phyloP scores from a whole-genome alignment of 2,113 vertebrate genomes.

The Ranitomeya imitator region DNA sequence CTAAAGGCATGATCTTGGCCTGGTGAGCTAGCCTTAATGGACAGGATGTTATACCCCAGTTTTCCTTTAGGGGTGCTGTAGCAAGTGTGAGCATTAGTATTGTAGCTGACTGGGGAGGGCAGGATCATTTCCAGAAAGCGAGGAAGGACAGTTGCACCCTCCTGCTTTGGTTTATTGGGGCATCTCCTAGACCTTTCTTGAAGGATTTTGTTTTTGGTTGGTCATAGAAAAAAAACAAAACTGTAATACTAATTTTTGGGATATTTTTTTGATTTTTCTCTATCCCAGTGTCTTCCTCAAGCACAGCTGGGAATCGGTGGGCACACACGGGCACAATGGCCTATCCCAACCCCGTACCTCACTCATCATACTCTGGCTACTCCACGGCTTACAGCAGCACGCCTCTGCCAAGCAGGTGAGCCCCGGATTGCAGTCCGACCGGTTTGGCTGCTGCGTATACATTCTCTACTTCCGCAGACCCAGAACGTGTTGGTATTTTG shows the following conservation, averaged over 20 bases:
- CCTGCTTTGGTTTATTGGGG: too few relatives aligned
- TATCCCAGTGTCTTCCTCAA: conserved; percentile 78
- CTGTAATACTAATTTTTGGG: background rate
- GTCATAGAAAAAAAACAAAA: too few relatives aligned
- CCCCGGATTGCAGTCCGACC: background rate
- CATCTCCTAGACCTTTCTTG: background rate
- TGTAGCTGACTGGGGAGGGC: background rate
- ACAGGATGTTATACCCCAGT: background rate
- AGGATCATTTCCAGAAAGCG: background rate
- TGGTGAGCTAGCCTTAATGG: background rate
- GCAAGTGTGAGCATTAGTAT: background rate
- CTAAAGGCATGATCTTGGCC: background rate
- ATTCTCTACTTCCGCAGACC: background rate
- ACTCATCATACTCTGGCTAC: conserved; percentile 77
- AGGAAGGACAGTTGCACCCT: background rate
- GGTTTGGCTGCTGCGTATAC: background rate
- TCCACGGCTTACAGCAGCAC: conserved; percentile 75
- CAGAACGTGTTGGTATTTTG: conserved; percentile 4
- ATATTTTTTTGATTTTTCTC: background rate
- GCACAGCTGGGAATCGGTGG: conserved; percentile 81
- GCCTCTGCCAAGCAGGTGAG: conserved; percentile 88
- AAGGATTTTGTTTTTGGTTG: background rate
- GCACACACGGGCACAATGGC: conserved; percentile 74
- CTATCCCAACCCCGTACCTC: conserved; percentile 71
- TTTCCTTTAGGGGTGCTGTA: background rate